Base-by-base conservation (phyloP, 2,113 vertebrate genomes). In the Syrmaticus mikado region DNA sequence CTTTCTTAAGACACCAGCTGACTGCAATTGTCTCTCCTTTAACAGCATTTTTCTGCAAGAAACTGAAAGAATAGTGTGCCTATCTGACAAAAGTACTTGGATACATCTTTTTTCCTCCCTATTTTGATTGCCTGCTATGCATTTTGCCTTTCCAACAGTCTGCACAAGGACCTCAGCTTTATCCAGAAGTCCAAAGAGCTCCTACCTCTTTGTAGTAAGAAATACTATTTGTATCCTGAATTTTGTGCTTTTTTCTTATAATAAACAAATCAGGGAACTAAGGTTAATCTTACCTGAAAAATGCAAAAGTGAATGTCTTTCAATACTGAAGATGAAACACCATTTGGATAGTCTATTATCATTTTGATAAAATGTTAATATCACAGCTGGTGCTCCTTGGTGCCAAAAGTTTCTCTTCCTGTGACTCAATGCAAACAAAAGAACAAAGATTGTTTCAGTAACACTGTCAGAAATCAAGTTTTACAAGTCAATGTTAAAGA, bases 381-480 rank as follows among this genome's bases (percentile, higher is more conserved):
- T 48, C 78, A 43, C 18, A 78, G 72, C 45, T 20, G 13, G 40
- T 81, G 40, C 34, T 79, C 71, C 74, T 61, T 43, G 18, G 24
- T 89, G 79, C 70, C 80, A 91, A 48, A 57, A 74, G n/a, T 88
- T 93, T 66, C 18, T 75, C 72, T 93, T 65, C 27, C 24, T 70
- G 73, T 76, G 40, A 74, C 64, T 72, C 64, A 67, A 76, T 84
- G 61, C 40, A 84, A 93, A 87, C 11, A 83, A 89, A 85, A 89
- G 14, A 83, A 71, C 85, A 84, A 85, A 77, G 41, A 68, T 53
- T 84, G 6, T 57, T 92, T 92, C 55, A 77, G 68, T 87, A 77
- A 66, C 58, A 62, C 73, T 96, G 60, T 90, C 89, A 80, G 67
- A 96, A 88, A 65, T n/a, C n/a, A n/a, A n/a, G n/a, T n/a, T n/a